Base-by-base conservation (phyloP, 2,797 vertebrate species). In the Anniella stebbinsi region DNA sequence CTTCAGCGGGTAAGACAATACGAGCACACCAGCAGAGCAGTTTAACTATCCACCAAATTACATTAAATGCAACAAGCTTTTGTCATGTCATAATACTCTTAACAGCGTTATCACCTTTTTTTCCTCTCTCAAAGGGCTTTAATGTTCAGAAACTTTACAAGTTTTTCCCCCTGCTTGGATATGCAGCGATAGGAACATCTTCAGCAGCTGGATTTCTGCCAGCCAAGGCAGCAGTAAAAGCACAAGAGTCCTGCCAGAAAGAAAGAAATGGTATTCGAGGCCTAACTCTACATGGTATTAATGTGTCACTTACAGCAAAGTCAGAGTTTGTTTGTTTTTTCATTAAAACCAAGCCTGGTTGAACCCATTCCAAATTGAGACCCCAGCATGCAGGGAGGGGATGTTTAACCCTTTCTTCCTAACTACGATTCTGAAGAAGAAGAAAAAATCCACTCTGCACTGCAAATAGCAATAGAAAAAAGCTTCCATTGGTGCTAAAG, bases 1-100 rank as follows among this genome's bases (percentile, higher is more conserved):
- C 87, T 89, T 87, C 18, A 88, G n/a, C 88, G 91, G 87, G 75
- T 86, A 21, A 72, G 2, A 41, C 84, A 72, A 48, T 3, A 4
- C 84, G 73, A 87, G 33, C 21, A 86, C 4, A 88, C 80, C 54
- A 75, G 0, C 0, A 76, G 23, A 92, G 51, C 63, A 88, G 48
- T 87, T 77, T 36, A 51, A 15, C 51, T 82, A 73, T 45, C 51
- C 28, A 81, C 36, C 41, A 88, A 88, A 45, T 51, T 15, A 41
- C 36, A 33, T 88, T 81, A 72, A 60, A 60, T 21, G 51, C 21
- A 41, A 33, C 12, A 41, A 57, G 41, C 15, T 8, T 80, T 57
- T 70, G 66, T 45, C n/a, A 80, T 48, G 36, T 86, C 15, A 75
- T 28, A 67, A 17, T 12, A 87, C 13, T 17, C 5, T 17, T 54